These are phyloP conservation scores for Asarcornis scutulata DNA, from an alignment of 2,113 vertebrate species.

Conservation along the genomic window DNA sequence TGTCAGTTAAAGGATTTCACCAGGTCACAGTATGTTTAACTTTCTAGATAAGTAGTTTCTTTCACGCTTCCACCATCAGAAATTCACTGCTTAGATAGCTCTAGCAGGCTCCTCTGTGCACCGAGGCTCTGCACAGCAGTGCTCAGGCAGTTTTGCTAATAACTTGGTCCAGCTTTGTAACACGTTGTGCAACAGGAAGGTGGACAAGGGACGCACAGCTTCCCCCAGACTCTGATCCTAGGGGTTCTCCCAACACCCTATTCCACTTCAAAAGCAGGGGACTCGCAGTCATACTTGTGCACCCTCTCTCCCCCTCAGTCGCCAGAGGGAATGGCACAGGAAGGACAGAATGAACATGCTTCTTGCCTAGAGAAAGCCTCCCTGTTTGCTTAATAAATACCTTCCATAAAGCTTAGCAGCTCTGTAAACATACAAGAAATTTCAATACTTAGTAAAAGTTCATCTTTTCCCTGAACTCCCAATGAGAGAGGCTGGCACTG, in stretches of 20 bases:
- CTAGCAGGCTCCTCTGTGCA: not conserved
- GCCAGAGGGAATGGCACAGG: not conserved
- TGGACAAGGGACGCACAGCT: fast-evolving
- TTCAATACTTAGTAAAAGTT: conserved; percentile 48
- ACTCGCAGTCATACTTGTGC: not conserved
- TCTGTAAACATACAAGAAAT: conserved; percentile 71
- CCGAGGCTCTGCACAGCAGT: not conserved
- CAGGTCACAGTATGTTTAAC: not conserved
- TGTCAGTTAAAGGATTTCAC: not conserved
- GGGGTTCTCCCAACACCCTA: not conserved
- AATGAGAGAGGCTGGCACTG: not conserved
- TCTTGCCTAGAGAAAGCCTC: not conserved
- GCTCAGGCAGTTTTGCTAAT: not conserved
- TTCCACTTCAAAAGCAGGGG: not conserved
- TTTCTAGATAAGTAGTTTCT: not conserved
- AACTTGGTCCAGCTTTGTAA: not conserved
- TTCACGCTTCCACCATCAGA: not conserved
- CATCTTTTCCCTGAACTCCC: conserved; percentile 53
- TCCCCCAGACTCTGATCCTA: not conserved
- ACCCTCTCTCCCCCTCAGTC: not conserved
- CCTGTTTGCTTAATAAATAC: conserved; percentile 43
- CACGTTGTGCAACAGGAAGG: not conserved
- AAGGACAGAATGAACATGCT: not conserved
- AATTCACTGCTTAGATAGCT: not conserved
- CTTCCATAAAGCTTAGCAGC: conserved; percentile 52